Conservation (phyloP, 2,888 invertebrate species). For the Ligdia adustata region DNA sequence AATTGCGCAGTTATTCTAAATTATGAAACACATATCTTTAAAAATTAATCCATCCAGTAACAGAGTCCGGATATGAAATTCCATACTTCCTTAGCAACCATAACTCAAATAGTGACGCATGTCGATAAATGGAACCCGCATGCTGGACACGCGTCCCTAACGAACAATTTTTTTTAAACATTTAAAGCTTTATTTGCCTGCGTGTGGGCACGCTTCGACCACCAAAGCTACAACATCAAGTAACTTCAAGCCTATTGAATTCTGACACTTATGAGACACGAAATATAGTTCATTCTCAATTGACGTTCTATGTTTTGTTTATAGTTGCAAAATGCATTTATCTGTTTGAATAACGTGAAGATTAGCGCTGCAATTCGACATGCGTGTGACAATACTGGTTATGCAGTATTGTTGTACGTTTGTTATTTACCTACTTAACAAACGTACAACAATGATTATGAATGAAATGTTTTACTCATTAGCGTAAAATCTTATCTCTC, state of each 20-base stretch:
- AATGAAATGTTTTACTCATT: slow-evolving; percentile 2
- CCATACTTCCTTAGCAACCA: slow-evolving; percentile 1
- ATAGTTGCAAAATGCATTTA: slow-evolving; percentile 14
- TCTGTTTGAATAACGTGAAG: slow-evolving; percentile 15
- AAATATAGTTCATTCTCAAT: slow-evolving; percentile 18
- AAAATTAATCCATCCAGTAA: too few species aligned
- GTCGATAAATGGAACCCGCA: slow-evolving; percentile 55
- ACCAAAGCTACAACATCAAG: slow-evolving; percentile 7
- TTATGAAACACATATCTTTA: too few species aligned
- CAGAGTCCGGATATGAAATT: slow-evolving; percentile 9
- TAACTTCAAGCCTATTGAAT: background rate
- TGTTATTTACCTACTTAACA: background rate
- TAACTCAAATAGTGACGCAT: slow-evolving; percentile 42
- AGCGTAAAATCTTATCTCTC: slow-evolving; percentile 2
- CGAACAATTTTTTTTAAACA: slow-evolving; percentile 46
- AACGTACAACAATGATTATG: background rate
- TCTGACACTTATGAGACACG: slow-evolving; percentile 12
- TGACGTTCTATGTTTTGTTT: slow-evolving; percentile 11
- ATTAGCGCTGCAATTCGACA: slow-evolving; percentile 24
- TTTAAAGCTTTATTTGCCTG: slow-evolving; percentile 44
- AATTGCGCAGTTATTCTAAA: too few species aligned
- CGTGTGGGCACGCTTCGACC: slow-evolving; percentile 51
- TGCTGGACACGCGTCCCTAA: slow-evolving; percentile 54
- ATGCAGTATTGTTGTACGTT: background rate
- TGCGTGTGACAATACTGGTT: slow-evolving; percentile 14